These are phyloP conservation scores for Catocala nupta DNA, from an alignment of 2,888 invertebrate species.

Conservation along the genomic window DNA sequence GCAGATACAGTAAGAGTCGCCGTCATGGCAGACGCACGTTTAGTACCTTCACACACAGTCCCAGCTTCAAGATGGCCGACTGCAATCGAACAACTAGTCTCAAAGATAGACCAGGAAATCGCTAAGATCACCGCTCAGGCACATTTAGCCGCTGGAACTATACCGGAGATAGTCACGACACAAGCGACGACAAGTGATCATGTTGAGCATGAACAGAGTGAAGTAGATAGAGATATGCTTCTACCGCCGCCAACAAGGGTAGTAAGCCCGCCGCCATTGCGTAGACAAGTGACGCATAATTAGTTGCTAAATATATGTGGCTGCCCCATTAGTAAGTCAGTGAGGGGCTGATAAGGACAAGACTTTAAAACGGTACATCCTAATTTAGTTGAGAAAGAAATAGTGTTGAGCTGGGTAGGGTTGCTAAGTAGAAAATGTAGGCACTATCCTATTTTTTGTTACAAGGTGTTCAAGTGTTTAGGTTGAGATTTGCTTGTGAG, in stretches of 20 bases:
- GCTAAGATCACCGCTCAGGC: conserved; percentile 73
- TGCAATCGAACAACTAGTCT: conserved; percentile 74
- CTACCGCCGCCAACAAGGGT: conserved; percentile 64
- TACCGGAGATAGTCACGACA: conserved; percentile 61
- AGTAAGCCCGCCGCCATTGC: conserved; percentile 72
- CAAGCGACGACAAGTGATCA: conserved; percentile 36
- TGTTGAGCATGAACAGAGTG: conserved; percentile 21
- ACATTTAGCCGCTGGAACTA: conserved; percentile 34
- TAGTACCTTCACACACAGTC: conserved; percentile 89
- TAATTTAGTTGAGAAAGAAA: not conserved
- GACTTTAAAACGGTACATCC: not conserved
- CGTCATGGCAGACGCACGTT: conserved; percentile 91
- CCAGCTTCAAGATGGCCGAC: conserved; percentile 82
- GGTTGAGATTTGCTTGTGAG: too few species aligned
- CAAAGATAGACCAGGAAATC: conserved; percentile 76
- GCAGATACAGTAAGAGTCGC: conserved; percentile 89
- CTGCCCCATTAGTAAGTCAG: not conserved
- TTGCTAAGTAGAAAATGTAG: too few species aligned
- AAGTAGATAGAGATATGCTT: conserved; percentile 52
- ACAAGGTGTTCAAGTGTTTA: too few species aligned
- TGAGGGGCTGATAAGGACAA: not conserved
- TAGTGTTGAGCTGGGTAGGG: too few species aligned
- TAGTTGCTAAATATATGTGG: conserved; percentile 16
- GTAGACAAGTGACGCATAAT: conserved; percentile 61
- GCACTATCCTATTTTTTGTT: too few species aligned